Evolutionary conservation across 1,140 invertebrate species (phyloP).

Genomic region (Eriocheir sinensis): DNA sequence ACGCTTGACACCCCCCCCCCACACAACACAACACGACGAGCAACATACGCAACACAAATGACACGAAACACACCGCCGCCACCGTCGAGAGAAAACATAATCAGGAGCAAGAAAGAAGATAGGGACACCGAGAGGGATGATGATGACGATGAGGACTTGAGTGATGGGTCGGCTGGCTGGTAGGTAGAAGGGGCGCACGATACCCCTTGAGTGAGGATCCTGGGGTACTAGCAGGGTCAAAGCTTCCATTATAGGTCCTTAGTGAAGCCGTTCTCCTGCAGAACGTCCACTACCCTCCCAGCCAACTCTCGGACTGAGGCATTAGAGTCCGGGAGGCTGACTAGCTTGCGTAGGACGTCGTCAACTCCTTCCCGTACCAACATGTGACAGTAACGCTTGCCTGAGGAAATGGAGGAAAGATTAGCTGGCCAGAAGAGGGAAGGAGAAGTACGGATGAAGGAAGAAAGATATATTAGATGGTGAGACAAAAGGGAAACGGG

Average conservation of each 20-base stretch:
- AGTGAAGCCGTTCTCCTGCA: slow-evolving; percentile 63
- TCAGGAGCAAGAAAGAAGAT: not conserved
- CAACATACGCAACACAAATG: no score
- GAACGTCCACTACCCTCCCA: slow-evolving; percentile 62
- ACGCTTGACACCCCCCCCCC: no score
- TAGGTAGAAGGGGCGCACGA: not conserved
- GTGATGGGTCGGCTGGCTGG: not conserved
- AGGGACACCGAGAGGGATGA: not conserved
- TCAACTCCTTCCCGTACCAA: slow-evolving; percentile 86
- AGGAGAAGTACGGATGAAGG: no score
- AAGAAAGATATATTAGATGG: no score
- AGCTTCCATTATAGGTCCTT: slow-evolving; percentile 58
- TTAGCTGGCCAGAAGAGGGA: no score
- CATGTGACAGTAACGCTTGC: slow-evolving; percentile 89
- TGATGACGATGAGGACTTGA: not conserved
- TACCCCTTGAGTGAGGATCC: not conserved
- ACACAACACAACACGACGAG: no score
- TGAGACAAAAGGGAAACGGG: no score
- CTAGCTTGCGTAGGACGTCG: slow-evolving; percentile 83
- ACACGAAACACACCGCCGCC: no score
- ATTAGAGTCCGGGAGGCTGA: slow-evolving; percentile 60
- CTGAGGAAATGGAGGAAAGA: slow-evolving; percentile 82
- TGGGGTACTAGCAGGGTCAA: not conserved
- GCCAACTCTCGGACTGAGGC: slow-evolving; percentile 67
- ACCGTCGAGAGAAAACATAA: no score